Base-by-base conservation (phyloP, 2,797 vertebrate species). In the Orestias chungarensis region DNA sequence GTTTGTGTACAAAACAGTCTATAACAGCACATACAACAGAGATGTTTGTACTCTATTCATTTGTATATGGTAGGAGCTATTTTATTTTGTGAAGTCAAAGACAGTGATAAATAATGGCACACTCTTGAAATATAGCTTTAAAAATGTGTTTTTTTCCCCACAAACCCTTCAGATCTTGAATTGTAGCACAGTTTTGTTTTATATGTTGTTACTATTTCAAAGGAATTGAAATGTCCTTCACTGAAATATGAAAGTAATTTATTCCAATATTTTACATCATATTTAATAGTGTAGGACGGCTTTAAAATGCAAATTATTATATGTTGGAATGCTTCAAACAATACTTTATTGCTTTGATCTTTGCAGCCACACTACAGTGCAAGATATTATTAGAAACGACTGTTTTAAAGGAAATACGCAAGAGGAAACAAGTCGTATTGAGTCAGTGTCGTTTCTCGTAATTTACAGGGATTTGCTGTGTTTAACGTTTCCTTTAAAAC, bases 211-310 rank as follows among this genome's bases (percentile, higher is more conserved):
- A 43, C 64, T 46, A 29, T 54, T 85, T 92, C 86, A 89, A 87
- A 91, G 82, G 55, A 57, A 76, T 80, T 74, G 73, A 84, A 85
- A 89, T 86, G 72, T 10, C 50, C 50, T 14, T 15, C 80, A 38
- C 59, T 80, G 64, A 44, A 59, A 75, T 74, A 70, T 27, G 54
- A 44, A 67, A 65, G 49, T 71, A 74, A 81, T 87, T 84, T 70
- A 68, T 71, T 47, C 67, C 57, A 76, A 55, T 71, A 72, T 72
- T 67, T 67, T 52, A 17, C 66, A 52, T 68, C 23, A 52, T 3
- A 9, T 14, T 40, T 71, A n/a, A 54, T 40, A 44, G 9, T 6
- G 23, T 27, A 42, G 65, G 67, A 71, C 27, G 4, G 70, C 70
- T 71, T 79, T 64, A 64, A 69, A 77, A 82, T 74, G 27, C 55